Percentiles rank a stretch among this genome's conserved stretches.
These are phyloP conservation scores for Phrixothrix hirtus DNA, from an alignment of 2,888 invertebrate species.

Conservation along the genomic window DNA sequence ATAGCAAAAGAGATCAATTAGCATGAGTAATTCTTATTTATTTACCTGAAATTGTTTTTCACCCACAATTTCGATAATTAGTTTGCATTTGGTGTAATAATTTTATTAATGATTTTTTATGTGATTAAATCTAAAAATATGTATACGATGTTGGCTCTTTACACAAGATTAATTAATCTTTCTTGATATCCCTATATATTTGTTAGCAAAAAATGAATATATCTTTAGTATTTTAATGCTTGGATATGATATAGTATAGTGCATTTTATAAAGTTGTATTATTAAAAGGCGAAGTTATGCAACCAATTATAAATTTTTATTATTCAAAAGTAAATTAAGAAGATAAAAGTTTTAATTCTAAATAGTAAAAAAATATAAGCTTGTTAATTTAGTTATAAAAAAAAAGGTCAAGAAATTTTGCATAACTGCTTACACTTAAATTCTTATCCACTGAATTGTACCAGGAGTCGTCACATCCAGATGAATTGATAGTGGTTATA, in stretches of 20 bases:
- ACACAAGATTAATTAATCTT: neutral
- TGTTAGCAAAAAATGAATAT: neutral
- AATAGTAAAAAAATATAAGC: slow-evolving; percentile 2
- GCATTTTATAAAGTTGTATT: neutral
- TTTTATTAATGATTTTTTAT: neutral
- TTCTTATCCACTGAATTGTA: slow-evolving; percentile 12
- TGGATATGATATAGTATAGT: too few species aligned
- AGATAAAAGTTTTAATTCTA: neutral
- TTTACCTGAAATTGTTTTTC: too few species aligned
- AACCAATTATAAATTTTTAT: neutral
- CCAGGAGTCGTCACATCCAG: slow-evolving; percentile 18
- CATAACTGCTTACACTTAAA: slow-evolving; percentile 24
- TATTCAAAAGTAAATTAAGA: neutral
- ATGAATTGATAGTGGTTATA: slow-evolving; percentile 18
- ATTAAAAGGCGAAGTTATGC: neutral
- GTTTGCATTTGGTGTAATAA: too few species aligned
- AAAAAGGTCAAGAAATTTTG: slow-evolving; percentile 9
- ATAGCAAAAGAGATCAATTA: too few species aligned
- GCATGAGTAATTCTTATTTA: too few species aligned
- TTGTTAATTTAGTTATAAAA: slow-evolving; percentile 15
- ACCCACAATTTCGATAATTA: too few species aligned
- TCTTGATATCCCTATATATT: neutral
- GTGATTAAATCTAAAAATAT: neutral
- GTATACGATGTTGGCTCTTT: neutral
- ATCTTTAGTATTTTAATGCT: neutral